Evolutionary conservation across 2,888 invertebrate genomes (phyloP).

Genomic region (Anticlea derivata): DNA sequence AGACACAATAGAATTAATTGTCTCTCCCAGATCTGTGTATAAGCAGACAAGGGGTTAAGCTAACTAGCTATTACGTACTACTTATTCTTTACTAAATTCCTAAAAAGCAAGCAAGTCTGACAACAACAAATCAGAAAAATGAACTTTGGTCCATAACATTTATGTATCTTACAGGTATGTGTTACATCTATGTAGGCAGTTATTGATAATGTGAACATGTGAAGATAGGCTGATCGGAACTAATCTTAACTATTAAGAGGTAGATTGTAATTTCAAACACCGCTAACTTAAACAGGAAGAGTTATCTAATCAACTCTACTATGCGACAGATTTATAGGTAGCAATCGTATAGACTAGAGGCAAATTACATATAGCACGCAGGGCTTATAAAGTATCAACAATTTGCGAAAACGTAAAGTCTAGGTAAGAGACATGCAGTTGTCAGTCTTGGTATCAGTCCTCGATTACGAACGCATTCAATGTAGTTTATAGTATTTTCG

Average conservation of each 20-base stretch:
- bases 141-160: conserved; percentile 60
- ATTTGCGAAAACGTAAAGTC: conserved; percentile 65
- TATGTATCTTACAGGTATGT: conserved; percentile 30
- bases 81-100: conserved; percentile 2
- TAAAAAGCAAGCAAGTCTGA: conserved; percentile 24
- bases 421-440: conserved; percentile 74
- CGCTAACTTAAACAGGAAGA: conserved; percentile 65
- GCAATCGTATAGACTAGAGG: conserved; percentile 61
- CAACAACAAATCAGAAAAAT: conserved; percentile 35
- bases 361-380: conserved; percentile 67
- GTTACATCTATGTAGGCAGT: conserved; percentile 27
- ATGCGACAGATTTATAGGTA: conserved; percentile 48
- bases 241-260: conserved; percentile 77
- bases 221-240: conserved; percentile 20
- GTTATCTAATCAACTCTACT: conserved; percentile 55
- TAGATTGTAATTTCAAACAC: conserved; percentile 81
- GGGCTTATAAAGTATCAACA: conserved; percentile 60
- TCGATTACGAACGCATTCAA: conserved; percentile 72
- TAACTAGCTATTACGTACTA: too few relatives aligned
- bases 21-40: too few relatives aligned
- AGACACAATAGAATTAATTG: too few relatives aligned
- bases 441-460: conserved; percentile 83
- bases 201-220: conserved; percentile 6
- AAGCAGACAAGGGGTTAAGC: too few relatives aligned
- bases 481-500: conserved; percentile 80